A percentile compares a stretch with the other conserved stretches of the same genome.
Conservation (phyloP, 2,797 vertebrate species). For the Sphenopsis melanotis region DNA sequence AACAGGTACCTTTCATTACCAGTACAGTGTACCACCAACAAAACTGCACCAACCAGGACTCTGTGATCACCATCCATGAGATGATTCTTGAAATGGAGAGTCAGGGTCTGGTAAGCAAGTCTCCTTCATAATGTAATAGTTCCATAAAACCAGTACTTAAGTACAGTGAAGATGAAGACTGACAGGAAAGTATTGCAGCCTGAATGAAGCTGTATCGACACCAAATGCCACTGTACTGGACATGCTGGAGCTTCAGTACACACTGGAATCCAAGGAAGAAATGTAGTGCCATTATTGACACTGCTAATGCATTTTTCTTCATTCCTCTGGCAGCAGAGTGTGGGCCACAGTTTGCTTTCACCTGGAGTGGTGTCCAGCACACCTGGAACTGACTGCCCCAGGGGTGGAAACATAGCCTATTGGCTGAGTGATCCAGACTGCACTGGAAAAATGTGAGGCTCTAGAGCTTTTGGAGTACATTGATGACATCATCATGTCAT, state of each 20-base stretch:
- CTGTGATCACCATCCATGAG: too few species aligned
- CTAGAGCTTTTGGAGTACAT: too few species aligned
- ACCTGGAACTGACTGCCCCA: not conserved
- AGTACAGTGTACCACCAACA: not conserved
- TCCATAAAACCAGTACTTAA: not conserved
- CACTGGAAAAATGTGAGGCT: not conserved
- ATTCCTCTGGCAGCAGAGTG: not conserved
- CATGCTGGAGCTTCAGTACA: not conserved
- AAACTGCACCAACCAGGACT: fast-evolving
- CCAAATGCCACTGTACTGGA: not conserved
- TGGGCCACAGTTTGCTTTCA: not conserved
- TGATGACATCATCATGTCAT: not conserved
- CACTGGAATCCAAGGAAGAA: not conserved
- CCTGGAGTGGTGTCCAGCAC: too few species aligned
- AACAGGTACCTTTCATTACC: not conserved
- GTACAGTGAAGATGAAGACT: not conserved
- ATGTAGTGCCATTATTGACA: fast-evolving
- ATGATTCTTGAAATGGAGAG: not conserved
- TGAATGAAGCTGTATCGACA: not conserved
- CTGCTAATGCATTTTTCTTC: not conserved
- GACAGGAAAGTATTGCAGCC: not conserved
- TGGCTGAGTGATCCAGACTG: too few species aligned
- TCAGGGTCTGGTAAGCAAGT: not conserved
- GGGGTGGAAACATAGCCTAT: not conserved
- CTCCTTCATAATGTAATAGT: not conserved